phyloP scores from a whole-genome alignment of 1,140 invertebrate genomes.

The Schlechtendalia chinensis region DNA sequence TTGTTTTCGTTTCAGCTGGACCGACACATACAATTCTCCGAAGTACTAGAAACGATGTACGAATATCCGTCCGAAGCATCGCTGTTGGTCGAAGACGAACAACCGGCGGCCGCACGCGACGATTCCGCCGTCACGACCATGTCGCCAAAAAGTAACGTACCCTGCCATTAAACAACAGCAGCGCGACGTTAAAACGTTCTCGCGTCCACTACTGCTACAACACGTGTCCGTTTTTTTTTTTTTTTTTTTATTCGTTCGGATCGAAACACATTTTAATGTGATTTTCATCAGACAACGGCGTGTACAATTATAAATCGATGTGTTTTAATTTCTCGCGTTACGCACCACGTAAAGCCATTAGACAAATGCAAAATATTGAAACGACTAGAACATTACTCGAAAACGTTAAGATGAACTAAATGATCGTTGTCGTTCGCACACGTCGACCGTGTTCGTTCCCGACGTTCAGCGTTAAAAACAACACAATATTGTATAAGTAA shows the following conservation, averaged over 20 bases:
- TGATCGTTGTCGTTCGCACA: too few relatives aligned
- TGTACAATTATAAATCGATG: neutral
- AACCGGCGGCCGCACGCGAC: neutral
- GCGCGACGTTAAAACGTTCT: too few relatives aligned
- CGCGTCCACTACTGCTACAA: too few relatives aligned
- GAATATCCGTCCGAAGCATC: conserved; percentile 38
- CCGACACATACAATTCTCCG: conserved; percentile 20
- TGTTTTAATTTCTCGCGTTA: neutral
- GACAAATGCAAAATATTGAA: too few relatives aligned
- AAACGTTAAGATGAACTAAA: too few relatives aligned
- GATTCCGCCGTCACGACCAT: neutral
- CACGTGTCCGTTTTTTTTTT: conserved; percentile 1
- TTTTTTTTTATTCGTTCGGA: neutral
- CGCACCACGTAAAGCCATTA: too few relatives aligned
- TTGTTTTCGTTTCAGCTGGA: neutral
- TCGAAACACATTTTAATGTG: neutral
- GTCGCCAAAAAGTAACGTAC: conserved; percentile 38
- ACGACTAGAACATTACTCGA: too few relatives aligned
- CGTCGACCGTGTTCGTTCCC: too few relatives aligned
- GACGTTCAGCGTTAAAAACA: too few relatives aligned
- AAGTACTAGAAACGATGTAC: conserved; percentile 25
- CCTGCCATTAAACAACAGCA: too few relatives aligned
- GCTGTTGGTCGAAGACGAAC: conserved; percentile 14
- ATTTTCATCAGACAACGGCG: too few relatives aligned
- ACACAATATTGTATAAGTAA: too few relatives aligned